Evolutionary conservation across 1,140 invertebrate genomes (phyloP).

Genomic region (Trachelipus rathkii): DNA sequence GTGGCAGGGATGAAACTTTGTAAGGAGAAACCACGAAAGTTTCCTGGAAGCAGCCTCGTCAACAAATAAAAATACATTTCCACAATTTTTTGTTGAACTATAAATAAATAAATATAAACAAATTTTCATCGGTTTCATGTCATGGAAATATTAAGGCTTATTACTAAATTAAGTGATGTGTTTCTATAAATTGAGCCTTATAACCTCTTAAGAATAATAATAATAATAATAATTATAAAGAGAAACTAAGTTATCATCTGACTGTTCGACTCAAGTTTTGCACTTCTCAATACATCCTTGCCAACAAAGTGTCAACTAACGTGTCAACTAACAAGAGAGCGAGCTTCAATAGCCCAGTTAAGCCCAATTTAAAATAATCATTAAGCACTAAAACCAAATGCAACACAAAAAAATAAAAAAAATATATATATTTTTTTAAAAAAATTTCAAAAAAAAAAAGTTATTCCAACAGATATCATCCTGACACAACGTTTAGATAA

Average conservation of each 20-base stretch:
- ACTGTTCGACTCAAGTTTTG: neutral
- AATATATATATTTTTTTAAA: neutral
- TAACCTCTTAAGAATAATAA: neutral
- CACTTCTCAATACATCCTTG: slow-evolving; percentile 27
- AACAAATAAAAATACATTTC: neutral
- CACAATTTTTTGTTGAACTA: neutral
- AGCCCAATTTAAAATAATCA: slow-evolving; percentile 6
- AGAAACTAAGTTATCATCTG: neutral
- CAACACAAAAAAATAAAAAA: neutral
- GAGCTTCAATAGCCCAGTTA: slow-evolving; percentile 19
- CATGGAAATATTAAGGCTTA: slow-evolving; percentile 7
- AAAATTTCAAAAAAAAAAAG: too few species aligned
- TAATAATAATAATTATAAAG: slow-evolving; percentile 10
- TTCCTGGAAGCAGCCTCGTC: neutral
- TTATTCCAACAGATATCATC: too few species aligned
- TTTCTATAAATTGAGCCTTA: slow-evolving; percentile 10
- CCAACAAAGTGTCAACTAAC: slow-evolving; percentile 39
- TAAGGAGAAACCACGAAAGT: neutral
- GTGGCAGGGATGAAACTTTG: slow-evolving; percentile 8
- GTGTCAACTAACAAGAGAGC: slow-evolving; percentile 44
- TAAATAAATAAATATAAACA: neutral
- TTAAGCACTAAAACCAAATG: neutral
- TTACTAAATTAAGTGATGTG: slow-evolving; percentile 1
- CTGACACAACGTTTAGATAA: too few species aligned
- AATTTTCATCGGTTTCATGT: neutral